phyloP scores from a whole-genome alignment of 2,888 invertebrate genomes.

The Eupeodes latifasciatus region DNA sequence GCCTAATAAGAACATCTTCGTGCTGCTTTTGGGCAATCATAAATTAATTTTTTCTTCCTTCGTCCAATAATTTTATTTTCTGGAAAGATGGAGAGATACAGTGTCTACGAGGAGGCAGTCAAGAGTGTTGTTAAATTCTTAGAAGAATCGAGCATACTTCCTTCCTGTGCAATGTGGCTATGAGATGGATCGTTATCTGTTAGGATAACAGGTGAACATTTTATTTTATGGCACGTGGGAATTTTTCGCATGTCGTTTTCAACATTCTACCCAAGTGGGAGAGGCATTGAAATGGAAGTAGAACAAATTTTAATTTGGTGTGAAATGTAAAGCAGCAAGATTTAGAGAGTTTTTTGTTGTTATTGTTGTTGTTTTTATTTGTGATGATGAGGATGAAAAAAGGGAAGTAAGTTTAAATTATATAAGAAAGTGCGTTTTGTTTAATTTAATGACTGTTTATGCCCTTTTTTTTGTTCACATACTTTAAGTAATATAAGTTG shows the following conservation, averaged over 20 bases:
- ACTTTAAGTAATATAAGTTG: not conserved
- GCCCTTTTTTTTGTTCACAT: not conserved
- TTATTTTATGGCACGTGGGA: conserved; percentile 74
- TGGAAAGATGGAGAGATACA: not conserved
- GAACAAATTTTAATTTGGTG: conserved; percentile 69
- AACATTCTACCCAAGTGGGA: conserved; percentile 13
- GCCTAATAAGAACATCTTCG: conserved; percentile 70
- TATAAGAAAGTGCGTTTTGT: conserved; percentile 23
- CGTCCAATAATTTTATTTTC: conserved; percentile 19
- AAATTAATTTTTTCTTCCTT: conserved; percentile 69
- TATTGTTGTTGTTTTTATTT: not conserved
- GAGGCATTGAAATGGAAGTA: conserved; percentile 35
- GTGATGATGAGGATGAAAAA: not conserved
- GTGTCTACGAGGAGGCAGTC: not conserved
- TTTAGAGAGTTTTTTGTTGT: conserved; percentile 43
- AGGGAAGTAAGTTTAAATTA: conserved; percentile 43
- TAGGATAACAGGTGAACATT: conserved; percentile 80
- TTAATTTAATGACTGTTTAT: conserved; percentile 46
- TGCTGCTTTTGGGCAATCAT: conserved; percentile 71
- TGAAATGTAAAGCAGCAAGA: conserved; percentile 62
- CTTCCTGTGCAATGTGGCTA: conserved; percentile 77
- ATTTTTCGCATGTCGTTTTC: conserved; percentile 69
- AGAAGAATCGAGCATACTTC: conserved; percentile 22
- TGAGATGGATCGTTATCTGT: conserved; percentile 84
- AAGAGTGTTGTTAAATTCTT: conserved; percentile 52